A percentile compares a stretch with the other conserved stretches of the same genome.
phyloP scores from a whole-genome alignment of 1,140 invertebrate species.

The Drosophila lowei region DNA sequence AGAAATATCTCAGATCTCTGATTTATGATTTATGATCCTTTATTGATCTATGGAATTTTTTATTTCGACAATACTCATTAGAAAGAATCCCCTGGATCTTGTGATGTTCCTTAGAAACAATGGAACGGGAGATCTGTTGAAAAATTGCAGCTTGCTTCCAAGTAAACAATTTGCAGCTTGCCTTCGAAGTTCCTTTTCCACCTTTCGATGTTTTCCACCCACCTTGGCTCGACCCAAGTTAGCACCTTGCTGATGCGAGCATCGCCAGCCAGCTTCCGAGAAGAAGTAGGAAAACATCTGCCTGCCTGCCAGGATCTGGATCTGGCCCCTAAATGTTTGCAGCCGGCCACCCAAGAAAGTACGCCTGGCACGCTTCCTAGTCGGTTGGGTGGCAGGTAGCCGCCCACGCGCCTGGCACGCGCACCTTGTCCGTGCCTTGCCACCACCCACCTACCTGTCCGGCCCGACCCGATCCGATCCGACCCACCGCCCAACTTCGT shows the following conservation, averaged over 20 bases:
- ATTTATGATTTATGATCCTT: no score
- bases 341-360: slow-evolving; percentile 63
- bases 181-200: slow-evolving; percentile 35
- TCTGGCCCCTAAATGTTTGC: slow-evolving; percentile 24
- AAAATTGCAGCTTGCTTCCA: slow-evolving; percentile 68
- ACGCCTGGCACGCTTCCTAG: slow-evolving; percentile 68
- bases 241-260: slow-evolving; percentile 34
- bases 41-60: no score
- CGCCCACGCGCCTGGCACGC: slow-evolving; percentile 71
- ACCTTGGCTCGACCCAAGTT: slow-evolving; percentile 25
- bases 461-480: no score
- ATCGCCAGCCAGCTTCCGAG: slow-evolving; percentile 56
- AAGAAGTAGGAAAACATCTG: slow-evolving; percentile 56
- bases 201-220: slow-evolving; percentile 62
- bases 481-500: slow-evolving; percentile 14
- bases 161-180: slow-evolving; percentile 67
- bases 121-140: background rate
- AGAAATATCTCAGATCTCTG: no score
- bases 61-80: slow-evolving; percentile 5
- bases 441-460: slow-evolving; percentile 2
- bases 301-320: slow-evolving; percentile 56
- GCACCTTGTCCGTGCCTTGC: slow-evolving; percentile 43
- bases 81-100: slow-evolving; percentile 3
- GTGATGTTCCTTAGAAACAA: slow-evolving; percentile 3
- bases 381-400: slow-evolving; percentile 60